phyloP scores from a whole-genome alignment of 2,113 vertebrate species.

The Chlorodrepanis virens region DNA sequence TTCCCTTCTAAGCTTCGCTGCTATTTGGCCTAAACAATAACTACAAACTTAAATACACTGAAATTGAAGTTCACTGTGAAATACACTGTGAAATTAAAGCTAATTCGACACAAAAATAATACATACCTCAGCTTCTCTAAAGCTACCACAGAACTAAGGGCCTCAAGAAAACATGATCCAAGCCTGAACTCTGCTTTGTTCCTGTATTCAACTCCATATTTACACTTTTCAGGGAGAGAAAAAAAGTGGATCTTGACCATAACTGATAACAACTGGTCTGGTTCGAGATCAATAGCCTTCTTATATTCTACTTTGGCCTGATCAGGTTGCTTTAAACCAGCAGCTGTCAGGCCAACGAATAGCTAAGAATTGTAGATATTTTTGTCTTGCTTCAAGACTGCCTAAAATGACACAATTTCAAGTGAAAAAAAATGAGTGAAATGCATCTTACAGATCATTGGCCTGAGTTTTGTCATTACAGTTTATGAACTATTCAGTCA shows the following conservation, averaged over 20 bases:
- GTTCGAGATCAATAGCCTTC: conserved; percentile 85
- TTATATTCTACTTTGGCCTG: conserved; percentile 86
- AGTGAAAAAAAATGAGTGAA: neutral
- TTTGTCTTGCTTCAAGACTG: conserved; percentile 89
- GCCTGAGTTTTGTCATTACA: neutral
- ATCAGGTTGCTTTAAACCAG: conserved; percentile 86
- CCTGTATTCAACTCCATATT: neutral
- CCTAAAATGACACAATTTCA: conserved; percentile 57
- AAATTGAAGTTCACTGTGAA: neutral
- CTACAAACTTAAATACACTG: neutral
- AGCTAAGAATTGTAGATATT: conserved; percentile 95
- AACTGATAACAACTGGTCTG: conserved; percentile 82
- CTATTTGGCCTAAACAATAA: neutral
- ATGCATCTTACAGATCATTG: neutral
- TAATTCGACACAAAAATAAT: neutral
- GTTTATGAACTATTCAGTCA: neutral
- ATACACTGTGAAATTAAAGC: neutral
- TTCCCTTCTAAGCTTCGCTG: neutral
- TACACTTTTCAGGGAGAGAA: neutral
- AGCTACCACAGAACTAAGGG: neutral
- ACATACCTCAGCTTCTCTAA: neutral
- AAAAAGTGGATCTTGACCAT: neutral
- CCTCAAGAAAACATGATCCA: neutral
- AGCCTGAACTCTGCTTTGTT: neutral
- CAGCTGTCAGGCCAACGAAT: conserved; percentile 86